Percentiles rank a stretch among this genome's conserved stretches.
These are phyloP conservation scores for Scaptomyza flava DNA, from an alignment of 2,888 invertebrate species.

Conservation along the genomic window DNA sequence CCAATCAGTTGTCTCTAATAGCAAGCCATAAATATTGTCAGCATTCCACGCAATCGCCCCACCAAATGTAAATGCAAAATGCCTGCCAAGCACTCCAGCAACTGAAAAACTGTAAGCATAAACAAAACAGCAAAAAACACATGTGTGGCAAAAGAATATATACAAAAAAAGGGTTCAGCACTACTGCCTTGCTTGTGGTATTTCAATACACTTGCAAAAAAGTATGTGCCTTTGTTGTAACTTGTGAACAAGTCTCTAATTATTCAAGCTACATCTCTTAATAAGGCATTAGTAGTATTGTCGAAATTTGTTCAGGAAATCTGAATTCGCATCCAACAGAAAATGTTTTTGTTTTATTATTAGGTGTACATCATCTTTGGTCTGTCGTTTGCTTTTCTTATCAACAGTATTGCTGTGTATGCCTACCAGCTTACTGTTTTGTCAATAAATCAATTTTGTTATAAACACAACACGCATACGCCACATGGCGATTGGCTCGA, in stretches of 20 bases:
- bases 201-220: conserved; percentile 13
- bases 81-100: conserved; percentile 49
- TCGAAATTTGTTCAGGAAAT: too few relatives aligned
- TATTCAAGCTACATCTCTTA: neutral
- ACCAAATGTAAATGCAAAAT: conserved; percentile 42
- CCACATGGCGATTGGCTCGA: conserved; percentile 55
- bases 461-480: conserved; percentile 78
- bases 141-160: conserved; percentile 12
- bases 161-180: conserved; percentile 58
- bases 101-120: conserved; percentile 15
- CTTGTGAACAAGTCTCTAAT: neutral
- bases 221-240: neutral
- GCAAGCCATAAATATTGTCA: conserved; percentile 80
- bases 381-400: neutral
- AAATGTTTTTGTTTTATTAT: too few relatives aligned
- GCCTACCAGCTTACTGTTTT: conserved; percentile 65
- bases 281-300: too few relatives aligned
- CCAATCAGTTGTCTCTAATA: conserved; percentile 82
- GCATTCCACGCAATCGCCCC: conserved; percentile 13
- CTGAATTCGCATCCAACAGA: too few relatives aligned
- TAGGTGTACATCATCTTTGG: neutral
- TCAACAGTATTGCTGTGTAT: conserved; percentile 3
- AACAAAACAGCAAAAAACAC: conserved; percentile 13
- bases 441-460: conserved; percentile 81
- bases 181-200: conserved; percentile 34